Evolutionary conservation across 2,113 vertebrate genomes (phyloP).

Genomic region (Colinus virginianus): DNA sequence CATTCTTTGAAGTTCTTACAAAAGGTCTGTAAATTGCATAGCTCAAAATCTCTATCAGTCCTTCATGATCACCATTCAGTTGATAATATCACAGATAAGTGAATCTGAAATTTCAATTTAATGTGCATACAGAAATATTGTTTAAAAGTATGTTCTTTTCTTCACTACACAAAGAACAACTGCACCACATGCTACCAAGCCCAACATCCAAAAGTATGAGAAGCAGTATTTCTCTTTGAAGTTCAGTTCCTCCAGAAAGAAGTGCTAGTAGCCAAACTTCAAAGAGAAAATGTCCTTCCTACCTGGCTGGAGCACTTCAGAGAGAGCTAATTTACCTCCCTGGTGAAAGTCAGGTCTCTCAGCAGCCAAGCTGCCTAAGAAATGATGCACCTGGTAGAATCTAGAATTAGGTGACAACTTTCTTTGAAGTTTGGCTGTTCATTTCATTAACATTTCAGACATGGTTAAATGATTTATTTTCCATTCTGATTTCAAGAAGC

Average conservation of each 20-base stretch:
- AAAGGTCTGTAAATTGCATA: neutral
- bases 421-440: conserved; percentile 60
- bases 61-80: neutral
- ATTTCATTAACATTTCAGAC: conserved; percentile 59
- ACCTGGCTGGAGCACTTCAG: conserved; percentile 49
- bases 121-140: neutral
- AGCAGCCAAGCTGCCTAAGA: neutral
- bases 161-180: neutral
- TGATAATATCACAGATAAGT: neutral
- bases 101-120: neutral
- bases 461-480: conserved; percentile 1
- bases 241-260: conserved; percentile 28
- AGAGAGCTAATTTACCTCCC: conserved; percentile 52
- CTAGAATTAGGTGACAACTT: conserved; percentile 19
- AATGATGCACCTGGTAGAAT: conserved; percentile 31
- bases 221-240: conserved; percentile 56
- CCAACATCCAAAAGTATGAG: conserved; percentile 10
- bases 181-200: neutral
- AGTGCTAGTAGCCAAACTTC: conserved; percentile 59
- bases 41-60: neutral
- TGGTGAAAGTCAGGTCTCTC: conserved; percentile 32
- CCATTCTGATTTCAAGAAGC: conserved; percentile 5
- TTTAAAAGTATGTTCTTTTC: neutral
- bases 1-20: neutral
- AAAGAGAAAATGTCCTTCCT: conserved; percentile 59